A percentile compares a stretch with the other conserved stretches of the same genome.
Evolutionary conservation across 2,888 invertebrate genomes (phyloP).

Genomic region (Eudemis profundana): DNA sequence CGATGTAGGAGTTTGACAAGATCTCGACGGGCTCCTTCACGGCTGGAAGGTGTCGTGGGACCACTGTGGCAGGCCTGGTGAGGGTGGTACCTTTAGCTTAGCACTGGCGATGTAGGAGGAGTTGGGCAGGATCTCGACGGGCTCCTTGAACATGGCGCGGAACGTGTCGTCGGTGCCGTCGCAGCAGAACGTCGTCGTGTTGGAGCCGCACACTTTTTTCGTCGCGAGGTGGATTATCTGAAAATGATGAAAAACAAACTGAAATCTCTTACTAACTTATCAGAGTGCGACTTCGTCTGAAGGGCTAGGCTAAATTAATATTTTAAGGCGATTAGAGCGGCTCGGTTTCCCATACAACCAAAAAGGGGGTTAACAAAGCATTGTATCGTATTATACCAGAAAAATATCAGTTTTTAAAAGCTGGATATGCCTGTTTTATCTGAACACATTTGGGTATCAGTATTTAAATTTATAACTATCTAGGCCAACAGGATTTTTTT

Average conservation of each 20-base stretch:
- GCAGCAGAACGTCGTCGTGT: conserved; percentile 90
- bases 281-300: no score
- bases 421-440: no score
- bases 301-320: no score
- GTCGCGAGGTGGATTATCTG: conserved; percentile 91
- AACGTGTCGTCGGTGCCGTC: conserved; percentile 92
- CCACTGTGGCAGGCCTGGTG: conserved; percentile 90
- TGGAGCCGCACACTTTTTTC: conserved; percentile 89
- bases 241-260: conserved; percentile 30
- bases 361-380: no score
- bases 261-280: no score
- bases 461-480: no score
- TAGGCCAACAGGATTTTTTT: no score
- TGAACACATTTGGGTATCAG: no score
- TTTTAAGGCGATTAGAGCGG: no score
- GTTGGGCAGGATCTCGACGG: conserved; percentile 91
- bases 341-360: no score
- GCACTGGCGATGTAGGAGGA: conserved; percentile 93
- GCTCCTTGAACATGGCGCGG: conserved; percentile 93
- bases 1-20: background rate
- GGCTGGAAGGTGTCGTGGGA: conserved; percentile 90
- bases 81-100: conserved; percentile 88
- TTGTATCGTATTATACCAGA: no score
- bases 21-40: conserved; percentile 90
- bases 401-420: no score